A percentile compares a stretch with the other conserved stretches of the same genome.
Evolutionary conservation across 2,888 invertebrate genomes (phyloP).

Genomic region (Drosophila hamatofila): DNA sequence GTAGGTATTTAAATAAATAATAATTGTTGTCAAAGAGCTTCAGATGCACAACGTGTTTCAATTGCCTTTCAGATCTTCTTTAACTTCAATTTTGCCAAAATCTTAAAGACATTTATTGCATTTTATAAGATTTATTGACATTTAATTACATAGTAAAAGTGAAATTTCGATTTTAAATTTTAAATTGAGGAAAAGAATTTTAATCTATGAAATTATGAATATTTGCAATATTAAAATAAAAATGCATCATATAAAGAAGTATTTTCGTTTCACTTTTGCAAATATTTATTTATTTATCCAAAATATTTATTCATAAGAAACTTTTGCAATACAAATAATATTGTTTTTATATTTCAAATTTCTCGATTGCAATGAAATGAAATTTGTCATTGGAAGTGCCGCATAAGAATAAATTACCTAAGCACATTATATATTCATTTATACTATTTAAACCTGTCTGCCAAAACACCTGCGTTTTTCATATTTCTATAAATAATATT

Average conservation of each 20-base stretch:
- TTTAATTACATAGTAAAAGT: neutral
- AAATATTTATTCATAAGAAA: neutral
- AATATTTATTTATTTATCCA: neutral
- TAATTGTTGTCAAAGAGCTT: neutral
- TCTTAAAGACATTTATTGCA: too few relatives aligned
- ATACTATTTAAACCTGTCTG: constrained; percentile 3
- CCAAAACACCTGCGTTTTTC: constrained; percentile 29
- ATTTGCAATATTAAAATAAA: neutral
- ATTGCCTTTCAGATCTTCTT: neutral
- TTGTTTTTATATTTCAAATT: neutral
- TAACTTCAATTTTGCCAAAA: too few relatives aligned
- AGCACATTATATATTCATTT: neutral
- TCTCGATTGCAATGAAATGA: neutral
- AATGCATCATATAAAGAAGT: neutral
- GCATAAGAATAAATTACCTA: neutral
- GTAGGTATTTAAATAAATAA: constrained; percentile 17
- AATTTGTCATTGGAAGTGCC: neutral
- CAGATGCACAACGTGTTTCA: too few relatives aligned
- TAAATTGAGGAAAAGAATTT: neutral
- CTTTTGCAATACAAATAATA: neutral
- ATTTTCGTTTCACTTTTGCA: neutral
- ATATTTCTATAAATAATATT: constrained; percentile 43
- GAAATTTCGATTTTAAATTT: neutral
- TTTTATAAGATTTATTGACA: too few relatives aligned
- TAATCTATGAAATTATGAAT: neutral